Base-by-base conservation (phyloP, 2,113 vertebrate genomes). In the Gymnarchus niloticus region DNA sequence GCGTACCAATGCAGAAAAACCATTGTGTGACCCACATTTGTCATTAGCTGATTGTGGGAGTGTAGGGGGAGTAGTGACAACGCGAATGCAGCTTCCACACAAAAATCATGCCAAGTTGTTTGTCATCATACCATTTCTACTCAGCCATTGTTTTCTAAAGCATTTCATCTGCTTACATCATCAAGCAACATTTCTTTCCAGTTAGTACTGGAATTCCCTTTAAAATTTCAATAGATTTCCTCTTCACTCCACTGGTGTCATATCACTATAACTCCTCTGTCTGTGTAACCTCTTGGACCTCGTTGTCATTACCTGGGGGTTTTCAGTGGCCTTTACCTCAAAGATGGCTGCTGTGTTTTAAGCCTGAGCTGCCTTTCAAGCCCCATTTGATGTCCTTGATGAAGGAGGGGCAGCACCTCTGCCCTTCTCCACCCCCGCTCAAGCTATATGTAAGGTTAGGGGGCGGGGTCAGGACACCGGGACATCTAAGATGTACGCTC, bases 141-240 rank as follows among this genome's bases (percentile, higher is more conserved):
- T 48, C 44, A 3, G 76, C 76, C 76, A 21, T 78, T 78, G 76
- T 78, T 48, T 48, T 48, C 76, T n/a, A 48, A 48, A 78, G 19
- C 17, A 10, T 78, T 78, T 78, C 76, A 48, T 78, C 76, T 78
- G 76, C 76, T 78, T 78, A 78, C 76, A 78, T 78, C 76, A 78
- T 48, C 76, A 48, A n/a, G 44, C 37, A 4, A 23, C 19, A 2
- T 46, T n/a, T 44, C 76, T 78, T 78, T 78, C 5, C 44, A 78
- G 41, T 48, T 46, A 46, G 76, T 78, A 21, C 44, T 48, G 65
- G 61, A 41, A 73, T 73, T 37, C 28, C 76, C 6, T 46, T 78
- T 78, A 78, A 37, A 48, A 46, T 78, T 46, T 78, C 44, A 78
- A 78, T 46, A 37, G 41, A 48, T 78, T 78, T 78, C 19, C 76